Base-by-base conservation (phyloP, 2,888 invertebrate genomes). In the Leptarthrus brevirostris region DNA sequence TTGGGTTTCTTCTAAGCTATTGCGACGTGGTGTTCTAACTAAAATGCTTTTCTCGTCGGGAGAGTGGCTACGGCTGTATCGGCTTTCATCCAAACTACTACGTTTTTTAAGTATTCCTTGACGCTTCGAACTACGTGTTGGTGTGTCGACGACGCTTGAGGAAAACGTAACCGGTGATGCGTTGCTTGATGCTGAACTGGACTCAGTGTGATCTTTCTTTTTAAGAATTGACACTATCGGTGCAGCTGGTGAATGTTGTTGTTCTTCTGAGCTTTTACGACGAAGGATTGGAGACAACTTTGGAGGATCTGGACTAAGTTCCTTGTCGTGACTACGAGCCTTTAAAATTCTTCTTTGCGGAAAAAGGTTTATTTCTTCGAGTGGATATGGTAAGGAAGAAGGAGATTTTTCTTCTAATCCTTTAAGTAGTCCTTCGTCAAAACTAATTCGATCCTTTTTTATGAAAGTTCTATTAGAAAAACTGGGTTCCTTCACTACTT, bases 41-140 rank as follows among this genome's bases (percentile, higher is more conserved):
- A 85, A 78, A 54, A 85, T 83, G 74, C 84, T 84, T 1, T 83
- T 82, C 61, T 85, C 85, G 72, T 85, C 85, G 1, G 85, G 85
- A 47, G 85, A 85, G 77, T 85, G 85, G 70, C 84, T 84, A 22
- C 85, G 83, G 10, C 83, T 84, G 71, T 84, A 85, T 14, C 85
- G 84, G 2, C 84, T 83, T 81, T 94, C 94, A 79, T 94, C 94
- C 78, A 94, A 86, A 80, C 94, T 94, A 73, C 93, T 90, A 34
- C 93, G 90, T 85, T 94, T 94, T 84, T 94, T 94, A 77, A 93
- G 86, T 81, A 94, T 94, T 54, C 93, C 93, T 83, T 92, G 92
- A 72, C 90, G 89, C 77, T 90, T 89, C 76, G 87, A 86, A 72
- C 86, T 87, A 73, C 87, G 86, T 73, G 89, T 88, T 30, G 89